Evolutionary conservation across 2,888 invertebrate species (phyloP).

Genomic region (Aleiodes leptofemur): DNA sequence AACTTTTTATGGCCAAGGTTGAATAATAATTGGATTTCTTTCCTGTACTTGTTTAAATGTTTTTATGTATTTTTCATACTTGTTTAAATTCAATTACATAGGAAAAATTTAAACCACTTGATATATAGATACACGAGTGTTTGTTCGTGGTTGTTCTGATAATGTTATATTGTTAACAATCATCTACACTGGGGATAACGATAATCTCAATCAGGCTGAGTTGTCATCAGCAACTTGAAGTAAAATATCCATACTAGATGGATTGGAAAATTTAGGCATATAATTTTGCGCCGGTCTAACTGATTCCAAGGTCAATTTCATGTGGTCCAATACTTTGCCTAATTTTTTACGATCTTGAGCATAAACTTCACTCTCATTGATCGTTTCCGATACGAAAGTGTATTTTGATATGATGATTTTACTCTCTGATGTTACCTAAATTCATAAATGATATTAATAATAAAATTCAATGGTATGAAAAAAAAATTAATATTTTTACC

Average conservation of each 20-base stretch:
- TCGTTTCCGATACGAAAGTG: slow-evolving; percentile 57
- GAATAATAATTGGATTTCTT: background rate
- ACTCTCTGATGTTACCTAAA: slow-evolving; percentile 59
- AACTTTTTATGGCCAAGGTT: background rate
- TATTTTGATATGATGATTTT: slow-evolving; percentile 53
- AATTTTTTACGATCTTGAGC: slow-evolving; percentile 51
- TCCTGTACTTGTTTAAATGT: background rate
- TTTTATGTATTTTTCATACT: background rate
- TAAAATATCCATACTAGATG: slow-evolving; percentile 46
- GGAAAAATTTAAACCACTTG: too few relatives aligned
- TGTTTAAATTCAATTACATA: too few relatives aligned
- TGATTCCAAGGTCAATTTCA: slow-evolving; percentile 56
- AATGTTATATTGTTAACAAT: too few relatives aligned
- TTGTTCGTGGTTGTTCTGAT: too few relatives aligned
- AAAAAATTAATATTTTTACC: slow-evolving; percentile 50
- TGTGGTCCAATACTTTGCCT: slow-evolving; percentile 58
- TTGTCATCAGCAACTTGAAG: background rate
- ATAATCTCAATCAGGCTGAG: too few relatives aligned
- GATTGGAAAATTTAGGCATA: slow-evolving; percentile 50
- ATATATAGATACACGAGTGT: too few relatives aligned
- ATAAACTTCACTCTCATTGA: slow-evolving; percentile 59
- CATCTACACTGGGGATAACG: too few relatives aligned
- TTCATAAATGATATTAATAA: slow-evolving; percentile 12
- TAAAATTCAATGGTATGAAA: background rate
- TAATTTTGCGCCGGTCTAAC: slow-evolving; percentile 55